Evolutionary conservation across 2,888 invertebrate genomes (phyloP), one percentile per base, ranked within the genome.

Genomic region (Pinctada fucata): DNA sequence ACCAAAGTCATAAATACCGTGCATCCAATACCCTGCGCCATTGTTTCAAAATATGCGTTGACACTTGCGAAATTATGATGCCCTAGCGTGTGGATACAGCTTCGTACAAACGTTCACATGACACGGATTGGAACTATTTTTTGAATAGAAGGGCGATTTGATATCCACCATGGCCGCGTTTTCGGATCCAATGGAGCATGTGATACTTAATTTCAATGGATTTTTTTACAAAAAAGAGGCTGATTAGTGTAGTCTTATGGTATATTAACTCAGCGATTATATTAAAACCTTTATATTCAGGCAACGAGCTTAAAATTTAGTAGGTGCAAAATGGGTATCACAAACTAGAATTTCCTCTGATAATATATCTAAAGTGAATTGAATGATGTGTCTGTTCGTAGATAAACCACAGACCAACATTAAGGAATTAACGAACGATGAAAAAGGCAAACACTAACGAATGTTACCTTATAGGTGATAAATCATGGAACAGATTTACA

Each of bases 21-120:
- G 13, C 13, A 58, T 58, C 58, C 58, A 58, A 58, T 58, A 58
- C 58, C 13, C 13, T 6, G 73, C 51, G 8, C 5, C 75, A 66
- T 78, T 78, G 75, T 78, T 78, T 75, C 58, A 48, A 6, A 64
- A 58, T 63, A 66, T 49, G 75, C 78, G 78, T 75, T 78, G 78
- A 78, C 78, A 78, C 78, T 58, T 70, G 8, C 64, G 64, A 69
- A 78, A 70, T 70, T 75, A 78, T 75, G 68, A 49, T 64, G 31
- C 31, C 64, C 63, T 45, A 73, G 78, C 78, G 78, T 78, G 78
- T 58, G 8, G 58, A 58, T 58, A 13, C 58, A 58, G 10, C 31
- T 10, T 13, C 48, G 78, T 75, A 78, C 78, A 72, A 68, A 58
- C 50, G 31, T 48, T 51, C 71, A 58, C 67, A 58, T 63, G 78